A percentile compares a stretch with the other conserved stretches of the same genome.
phyloP scores from a whole-genome alignment of 2,888 invertebrate species.

The Orchesella flavescens region DNA sequence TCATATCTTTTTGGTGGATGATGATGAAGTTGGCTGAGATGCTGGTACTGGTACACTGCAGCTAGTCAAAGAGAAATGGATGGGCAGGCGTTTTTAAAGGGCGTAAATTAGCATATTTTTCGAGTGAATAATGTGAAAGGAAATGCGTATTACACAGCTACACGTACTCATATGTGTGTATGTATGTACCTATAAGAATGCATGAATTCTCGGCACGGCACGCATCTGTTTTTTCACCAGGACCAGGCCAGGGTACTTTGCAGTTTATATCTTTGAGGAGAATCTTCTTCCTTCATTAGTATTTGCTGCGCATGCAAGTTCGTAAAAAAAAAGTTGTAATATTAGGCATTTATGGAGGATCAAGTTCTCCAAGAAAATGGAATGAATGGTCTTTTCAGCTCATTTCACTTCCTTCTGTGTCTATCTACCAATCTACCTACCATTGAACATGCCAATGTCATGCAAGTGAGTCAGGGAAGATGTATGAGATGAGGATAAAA shows the following conservation, averaged over 20 bases:
- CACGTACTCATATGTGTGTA: background rate
- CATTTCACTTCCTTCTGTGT: no score
- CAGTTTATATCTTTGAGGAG: slow-evolving; percentile 24
- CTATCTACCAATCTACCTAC: no score
- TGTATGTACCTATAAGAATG: background rate
- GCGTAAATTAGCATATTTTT: slow-evolving; percentile 53
- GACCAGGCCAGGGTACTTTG: background rate
- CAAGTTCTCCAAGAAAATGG: slow-evolving; percentile 23
- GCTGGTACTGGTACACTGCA: background rate
- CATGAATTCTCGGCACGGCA: no score
- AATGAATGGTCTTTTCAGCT: background rate
- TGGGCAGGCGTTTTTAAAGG: slow-evolving; percentile 21
- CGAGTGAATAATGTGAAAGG: slow-evolving; percentile 32
- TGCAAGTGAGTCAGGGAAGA: background rate
- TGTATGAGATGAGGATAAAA: slow-evolving; percentile 6
- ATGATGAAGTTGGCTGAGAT: slow-evolving; percentile 24
- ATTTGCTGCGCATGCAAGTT: slow-evolving; percentile 33
- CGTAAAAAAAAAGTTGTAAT: background rate
- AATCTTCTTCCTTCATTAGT: slow-evolving; percentile 40
- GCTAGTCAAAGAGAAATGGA: background rate
- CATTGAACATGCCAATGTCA: background rate
- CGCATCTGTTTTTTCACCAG: slow-evolving; percentile 1
- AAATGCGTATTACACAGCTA: slow-evolving; percentile 23
- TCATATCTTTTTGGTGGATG: background rate
- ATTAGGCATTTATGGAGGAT: slow-evolving; percentile 17